Evolutionary conservation across 1,140 invertebrate genomes (phyloP).

Genomic region (Watersipora subatra): DNA sequence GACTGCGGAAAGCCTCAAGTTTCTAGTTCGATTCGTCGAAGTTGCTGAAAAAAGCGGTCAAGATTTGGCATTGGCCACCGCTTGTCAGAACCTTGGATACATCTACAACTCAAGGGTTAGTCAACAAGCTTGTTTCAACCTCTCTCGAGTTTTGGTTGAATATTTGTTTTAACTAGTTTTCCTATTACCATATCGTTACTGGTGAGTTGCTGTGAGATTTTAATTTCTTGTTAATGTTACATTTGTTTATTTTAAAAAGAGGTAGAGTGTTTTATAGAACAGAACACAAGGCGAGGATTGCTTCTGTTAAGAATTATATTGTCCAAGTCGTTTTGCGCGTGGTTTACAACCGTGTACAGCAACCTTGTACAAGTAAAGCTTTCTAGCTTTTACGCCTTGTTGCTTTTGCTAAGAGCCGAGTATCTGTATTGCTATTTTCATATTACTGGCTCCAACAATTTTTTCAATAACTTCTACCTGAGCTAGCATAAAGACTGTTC

Average conservation of each 20-base stretch:
- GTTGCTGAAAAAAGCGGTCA: slow-evolving; percentile 29
- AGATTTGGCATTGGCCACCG: slow-evolving; percentile 30
- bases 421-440: too few species aligned
- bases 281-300: not conserved
- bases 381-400: too few species aligned
- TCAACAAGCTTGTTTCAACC: not conserved
- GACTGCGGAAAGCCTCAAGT: slow-evolving; percentile 30
- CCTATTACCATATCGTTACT: not conserved
- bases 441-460: too few species aligned
- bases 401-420: too few species aligned
- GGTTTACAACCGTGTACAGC: too few species aligned
- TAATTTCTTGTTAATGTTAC: not conserved
- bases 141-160: not conserved
- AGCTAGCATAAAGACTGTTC: too few species aligned
- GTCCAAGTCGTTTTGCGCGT: too few species aligned
- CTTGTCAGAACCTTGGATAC: slow-evolving; percentile 35
- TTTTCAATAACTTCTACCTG: too few species aligned
- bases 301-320: too few species aligned
- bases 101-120: slow-evolving; percentile 34
- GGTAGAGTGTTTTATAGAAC: not conserved
- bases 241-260: not conserved
- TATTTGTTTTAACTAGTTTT: not conserved
- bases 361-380: too few species aligned
- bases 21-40: slow-evolving; percentile 34
- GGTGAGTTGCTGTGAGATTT: not conserved